Evolutionary conservation across 2,113 vertebrate genomes (phyloP), one percentile per base, ranked within the genome.

Genomic region (Chiloscyllium plagiosum): DNA sequence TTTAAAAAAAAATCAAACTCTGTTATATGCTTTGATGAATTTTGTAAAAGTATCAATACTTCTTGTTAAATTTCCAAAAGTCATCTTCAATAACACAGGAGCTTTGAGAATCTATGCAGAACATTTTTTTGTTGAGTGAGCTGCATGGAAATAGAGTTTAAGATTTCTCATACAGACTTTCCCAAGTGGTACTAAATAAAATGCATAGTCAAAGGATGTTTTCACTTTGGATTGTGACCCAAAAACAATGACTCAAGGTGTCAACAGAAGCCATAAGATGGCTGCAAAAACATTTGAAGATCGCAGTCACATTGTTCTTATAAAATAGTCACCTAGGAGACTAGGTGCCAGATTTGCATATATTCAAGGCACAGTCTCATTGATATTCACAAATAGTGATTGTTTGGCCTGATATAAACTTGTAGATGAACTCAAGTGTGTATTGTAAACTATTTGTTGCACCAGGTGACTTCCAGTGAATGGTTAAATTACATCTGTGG

Each of bases 321-420:
- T 37, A 66, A 93, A 93, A 93, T 66, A 93, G 66, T 93, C 89
- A 93, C 89, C 61, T 66, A 33, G 65, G 56, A 65, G 89, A 66
- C 33, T 33, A 33, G 56, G 65, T 15, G 19, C 56, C 56, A 37
- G 17, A 93, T 93, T 61, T 93, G 89, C 61, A 93, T 68, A 17
- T 5, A 2, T 93, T n/a, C 89, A 66, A 93, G 61, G 29, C 56
- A 22, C 1, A 66, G 61, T 61, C 33, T 93, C 89, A 66, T 93
- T 93, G 89, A 66, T 93, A 93, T 93, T 68, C 89, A 6, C 56
- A 93, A 66, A 61, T 66, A 65, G 61, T 66, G 66, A 93, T 93
- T 93, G 61, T 66, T 93, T 93, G 66, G 89, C 89, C 33, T 93
- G 66, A 93, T 93, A 66, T n/a, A 93, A 93, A 61, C 89, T 93